Evolutionary conservation across 2,888 invertebrate genomes (phyloP), one percentile per base, ranked within the genome.

Genomic region (Agapostemon virescens): DNA sequence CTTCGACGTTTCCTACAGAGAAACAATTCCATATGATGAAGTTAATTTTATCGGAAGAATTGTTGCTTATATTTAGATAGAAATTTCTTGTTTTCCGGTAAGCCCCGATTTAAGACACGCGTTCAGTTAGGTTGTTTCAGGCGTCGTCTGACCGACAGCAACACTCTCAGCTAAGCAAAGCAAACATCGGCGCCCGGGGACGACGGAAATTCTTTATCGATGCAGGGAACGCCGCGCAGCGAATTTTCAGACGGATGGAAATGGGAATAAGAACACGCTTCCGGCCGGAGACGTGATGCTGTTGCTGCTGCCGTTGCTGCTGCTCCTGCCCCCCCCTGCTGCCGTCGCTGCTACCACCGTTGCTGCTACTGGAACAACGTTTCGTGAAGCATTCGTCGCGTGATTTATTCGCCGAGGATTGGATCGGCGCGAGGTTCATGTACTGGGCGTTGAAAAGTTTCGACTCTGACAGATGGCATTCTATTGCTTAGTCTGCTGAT

Each of bases 171-270:
- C 36, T 38, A 49, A 40, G 74, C 45, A 52, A 61, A 45, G 33
- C 26, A 40, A 42, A 23, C 61, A 63, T n/a, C 42, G 42, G 1
- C 33, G 42, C 15, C 72, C 30, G 20, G 42, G n/a, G 58, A 72
- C 42, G 23, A 17, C 30, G 38, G 33, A 52, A 40, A 71, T 76
- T 70, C 70, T 75, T 70, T 75, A 49, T 71, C 64, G 55, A 55
- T 52, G 58, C 49, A 13, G 33, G 26, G 40, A 42, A 17, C 17
- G 17, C 17, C 26, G 42, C 23, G 17, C 11, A 26, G 33, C 42
- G 40, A 76, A 71, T 64, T 71, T 58, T 26, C 38, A 69, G n/a
- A n/a, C 4, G 26, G 40, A 63, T 17, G 20, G 17, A n/a, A 38
- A 64, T 36, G 26, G 64, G 38, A 64, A 70, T 26, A 36, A 40